Evolutionary conservation across 2,113 vertebrate species (phyloP).

Genomic region (Thalassoma bifasciatum): DNA sequence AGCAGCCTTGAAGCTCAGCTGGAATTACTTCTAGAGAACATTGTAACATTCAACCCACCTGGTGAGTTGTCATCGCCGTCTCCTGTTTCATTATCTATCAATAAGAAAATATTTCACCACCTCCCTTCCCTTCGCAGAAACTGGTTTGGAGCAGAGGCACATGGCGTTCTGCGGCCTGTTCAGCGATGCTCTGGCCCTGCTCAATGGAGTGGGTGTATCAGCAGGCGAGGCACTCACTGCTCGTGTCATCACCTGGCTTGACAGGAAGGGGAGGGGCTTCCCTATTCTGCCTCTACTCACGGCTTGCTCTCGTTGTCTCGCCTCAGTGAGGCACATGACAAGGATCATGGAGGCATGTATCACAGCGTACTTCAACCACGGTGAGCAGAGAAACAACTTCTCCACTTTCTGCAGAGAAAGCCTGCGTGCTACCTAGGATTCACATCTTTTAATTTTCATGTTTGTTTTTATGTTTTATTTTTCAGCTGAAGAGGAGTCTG

Average conservation of each 20-base stretch:
- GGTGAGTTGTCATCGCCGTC: conserved; percentile 73
- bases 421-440: background rate
- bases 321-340: conserved; percentile 95
- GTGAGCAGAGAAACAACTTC: conserved; percentile 68
- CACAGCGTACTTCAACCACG: conserved; percentile 88
- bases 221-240: conserved; percentile 89
- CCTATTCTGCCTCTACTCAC: conserved; percentile 93
- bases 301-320: conserved; percentile 91
- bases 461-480: conserved; percentile 3
- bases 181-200: conserved; percentile 87
- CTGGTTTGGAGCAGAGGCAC: conserved; percentile 89
- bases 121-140: conserved; percentile 78
- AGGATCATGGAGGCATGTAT: conserved; percentile 94
- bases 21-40: conserved; percentile 89
- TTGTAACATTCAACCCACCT: conserved; percentile 91
- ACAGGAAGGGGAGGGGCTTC: conserved; percentile 83
- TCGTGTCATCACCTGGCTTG: conserved; percentile 88
- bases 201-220: conserved; percentile 88
- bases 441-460: background rate
- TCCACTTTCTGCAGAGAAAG: background rate
- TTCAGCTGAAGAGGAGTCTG: conserved; percentile 81
- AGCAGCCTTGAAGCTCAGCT: conserved; percentile 89
- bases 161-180: conserved; percentile 94
- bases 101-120: background rate
- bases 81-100: background rate